These are phyloP conservation scores for Lates calcarifer DNA, from an alignment of 2,113 vertebrate genomes.

Conservation along the genomic window DNA sequence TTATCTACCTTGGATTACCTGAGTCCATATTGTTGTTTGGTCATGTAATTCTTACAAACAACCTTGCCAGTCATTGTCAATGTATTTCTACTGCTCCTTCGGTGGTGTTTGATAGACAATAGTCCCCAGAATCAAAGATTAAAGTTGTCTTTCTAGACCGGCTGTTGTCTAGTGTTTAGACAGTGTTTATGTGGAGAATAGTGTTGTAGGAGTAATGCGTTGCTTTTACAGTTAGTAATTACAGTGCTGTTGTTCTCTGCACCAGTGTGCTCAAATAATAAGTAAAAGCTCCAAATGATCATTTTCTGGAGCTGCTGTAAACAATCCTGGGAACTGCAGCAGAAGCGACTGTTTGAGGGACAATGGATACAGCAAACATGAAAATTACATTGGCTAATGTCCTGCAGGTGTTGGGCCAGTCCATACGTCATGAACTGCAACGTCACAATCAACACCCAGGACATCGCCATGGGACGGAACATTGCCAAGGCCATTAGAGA, in stretches of 20 bases:
- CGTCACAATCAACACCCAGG: slow-evolving; percentile 83
- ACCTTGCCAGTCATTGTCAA: no score
- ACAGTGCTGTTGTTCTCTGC: background rate
- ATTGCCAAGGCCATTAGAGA: slow-evolving; percentile 76
- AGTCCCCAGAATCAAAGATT: no score
- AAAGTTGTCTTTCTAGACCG: no score
- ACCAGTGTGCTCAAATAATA: background rate
- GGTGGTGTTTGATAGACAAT: no score
- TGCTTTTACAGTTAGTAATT: background rate
- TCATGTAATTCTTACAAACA: no score
- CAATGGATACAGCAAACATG: background rate
- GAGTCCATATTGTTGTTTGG: no score
- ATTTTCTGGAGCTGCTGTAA: background rate
- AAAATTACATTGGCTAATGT: background rate
- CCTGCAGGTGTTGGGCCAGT: slow-evolving; percentile 81
- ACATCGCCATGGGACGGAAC: slow-evolving; percentile 73
- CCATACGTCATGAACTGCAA: slow-evolving; percentile 87
- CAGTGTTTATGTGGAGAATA: background rate
- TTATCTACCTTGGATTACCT: background rate
- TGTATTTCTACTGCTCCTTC: no score
- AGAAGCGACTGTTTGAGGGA: background rate
- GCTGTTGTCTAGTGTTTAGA: no score
- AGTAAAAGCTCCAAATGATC: background rate
- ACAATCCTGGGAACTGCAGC: no score
- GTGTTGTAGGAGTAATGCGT: background rate